Percentiles rank a stretch among this genome's conserved stretches.
Conservation (phyloP, 2,888 invertebrate genomes). For the Helicoverpa assulta region DNA sequence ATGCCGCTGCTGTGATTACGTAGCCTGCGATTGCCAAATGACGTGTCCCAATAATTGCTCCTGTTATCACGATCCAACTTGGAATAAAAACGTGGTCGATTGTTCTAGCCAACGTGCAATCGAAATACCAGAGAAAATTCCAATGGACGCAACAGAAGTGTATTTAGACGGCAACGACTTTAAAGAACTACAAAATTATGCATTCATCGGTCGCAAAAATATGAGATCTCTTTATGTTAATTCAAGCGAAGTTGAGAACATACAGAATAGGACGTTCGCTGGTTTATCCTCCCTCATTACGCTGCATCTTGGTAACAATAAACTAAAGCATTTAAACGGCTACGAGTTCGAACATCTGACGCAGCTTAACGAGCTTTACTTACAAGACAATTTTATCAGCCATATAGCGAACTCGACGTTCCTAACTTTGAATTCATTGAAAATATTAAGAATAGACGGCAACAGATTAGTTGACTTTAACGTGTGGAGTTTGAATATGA, state of each 20-base stretch:
- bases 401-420: conserved; percentile 95
- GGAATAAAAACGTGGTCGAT: conserved; percentile 97
- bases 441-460: conserved; percentile 95
- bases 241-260: conserved; percentile 94
- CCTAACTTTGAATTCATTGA: conserved; percentile 93
- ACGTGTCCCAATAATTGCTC: conserved; percentile 98
- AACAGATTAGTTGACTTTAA: conserved; percentile 95
- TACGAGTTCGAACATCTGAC: conserved; percentile 96
- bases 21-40: conserved; percentile 99
- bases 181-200: conserved; percentile 95
- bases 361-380: conserved; percentile 94
- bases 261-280: conserved; percentile 97
- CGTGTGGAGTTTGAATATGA: conserved; percentile 93
- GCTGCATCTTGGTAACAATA: conserved; percentile 96
- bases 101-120: conserved; percentile 94
- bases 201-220: conserved; percentile 97
- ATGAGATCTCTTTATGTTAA: conserved; percentile 96
- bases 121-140: conserved; percentile 95
- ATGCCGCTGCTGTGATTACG: conserved; percentile 98
- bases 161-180: conserved; percentile 97
- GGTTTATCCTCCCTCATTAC: conserved; percentile 95
- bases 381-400: conserved; percentile 95
- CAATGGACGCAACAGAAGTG: conserved; percentile 98
- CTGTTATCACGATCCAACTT: conserved; percentile 98
- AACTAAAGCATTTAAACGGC: conserved; percentile 94